These are phyloP conservation scores for Phyllostomus hastatus DNA, from an alignment of 2,113 vertebrate species.

Conservation along the genomic window DNA sequence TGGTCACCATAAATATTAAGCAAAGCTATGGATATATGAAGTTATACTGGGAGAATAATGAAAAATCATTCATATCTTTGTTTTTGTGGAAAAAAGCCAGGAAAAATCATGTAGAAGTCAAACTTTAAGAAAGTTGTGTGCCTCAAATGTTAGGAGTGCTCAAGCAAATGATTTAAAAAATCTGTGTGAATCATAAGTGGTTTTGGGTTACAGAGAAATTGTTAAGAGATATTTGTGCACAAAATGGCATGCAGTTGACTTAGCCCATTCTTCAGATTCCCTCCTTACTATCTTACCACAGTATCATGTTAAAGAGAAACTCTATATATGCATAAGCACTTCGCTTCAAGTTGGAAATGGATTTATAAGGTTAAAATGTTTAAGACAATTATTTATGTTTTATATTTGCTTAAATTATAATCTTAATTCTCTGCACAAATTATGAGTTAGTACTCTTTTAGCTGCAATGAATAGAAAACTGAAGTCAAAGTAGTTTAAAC, in stretches of 20 bases:
- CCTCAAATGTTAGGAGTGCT: not conserved
- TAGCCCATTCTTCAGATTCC: not conserved
- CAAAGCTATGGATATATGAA: not conserved
- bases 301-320: not conserved
- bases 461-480: not conserved
- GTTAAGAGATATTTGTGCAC: not conserved
- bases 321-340: not conserved
- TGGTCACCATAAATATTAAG: constrained; percentile 19
- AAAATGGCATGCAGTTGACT: not conserved
- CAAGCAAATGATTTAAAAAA: not conserved
- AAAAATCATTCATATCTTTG: not conserved
- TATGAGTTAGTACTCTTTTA: not conserved
- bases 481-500: not conserved
- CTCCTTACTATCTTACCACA: not conserved
- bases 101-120: not conserved
- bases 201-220: not conserved
- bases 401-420: not conserved
- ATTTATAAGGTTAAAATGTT: constrained; percentile 15
- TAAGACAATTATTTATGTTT: not conserved
- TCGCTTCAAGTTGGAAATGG: not conserved
- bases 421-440: not conserved
- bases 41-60: not conserved
- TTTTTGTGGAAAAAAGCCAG: not conserved
- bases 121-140: not conserved
- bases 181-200: not conserved